Percentiles rank a stretch among this genome's conserved stretches.
Evolutionary conservation across 2,113 vertebrate genomes (phyloP).

Genomic region (Piprites chloris): DNA sequence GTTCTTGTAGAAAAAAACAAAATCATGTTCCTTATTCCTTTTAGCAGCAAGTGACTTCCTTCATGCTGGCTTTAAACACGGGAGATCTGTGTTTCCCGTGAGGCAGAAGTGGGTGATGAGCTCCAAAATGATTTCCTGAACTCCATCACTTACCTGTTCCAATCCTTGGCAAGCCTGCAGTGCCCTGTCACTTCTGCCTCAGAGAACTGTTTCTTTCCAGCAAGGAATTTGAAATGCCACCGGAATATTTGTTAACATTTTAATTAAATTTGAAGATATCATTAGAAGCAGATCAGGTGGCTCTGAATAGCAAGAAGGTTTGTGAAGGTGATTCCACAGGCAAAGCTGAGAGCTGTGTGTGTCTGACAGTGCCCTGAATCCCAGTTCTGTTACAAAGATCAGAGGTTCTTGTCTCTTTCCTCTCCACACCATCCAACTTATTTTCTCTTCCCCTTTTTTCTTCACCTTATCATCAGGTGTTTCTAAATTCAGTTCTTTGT

Average conservation of each 20-base stretch:
- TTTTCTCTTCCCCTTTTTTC: neutral
- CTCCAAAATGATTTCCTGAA: neutral
- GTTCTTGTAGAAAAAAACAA: neutral
- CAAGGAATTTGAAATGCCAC: neutral
- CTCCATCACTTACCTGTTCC: neutral
- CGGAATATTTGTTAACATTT: neutral
- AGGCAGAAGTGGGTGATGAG: neutral
- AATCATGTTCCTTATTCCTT: neutral
- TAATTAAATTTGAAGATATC: neutral
- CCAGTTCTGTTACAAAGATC: neutral
- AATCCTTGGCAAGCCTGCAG: neutral
- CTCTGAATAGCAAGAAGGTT: neutral
- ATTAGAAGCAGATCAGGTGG: neutral
- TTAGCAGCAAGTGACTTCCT: neutral
- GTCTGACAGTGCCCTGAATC: neutral
- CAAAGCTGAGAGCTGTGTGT: neutral
- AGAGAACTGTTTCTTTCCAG: neutral
- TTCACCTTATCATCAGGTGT: neutral
- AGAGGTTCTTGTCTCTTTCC: neutral
- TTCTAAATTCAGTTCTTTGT: neutral
- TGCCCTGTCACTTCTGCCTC: fast-evolving
- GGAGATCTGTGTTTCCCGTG: neutral
- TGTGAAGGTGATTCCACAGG: neutral
- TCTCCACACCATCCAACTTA: neutral
- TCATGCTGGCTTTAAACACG: neutral